Evolutionary conservation across 2,888 invertebrate species (phyloP), one percentile per base, ranked within the genome.

Genomic region (Standfussiana lucernea): DNA sequence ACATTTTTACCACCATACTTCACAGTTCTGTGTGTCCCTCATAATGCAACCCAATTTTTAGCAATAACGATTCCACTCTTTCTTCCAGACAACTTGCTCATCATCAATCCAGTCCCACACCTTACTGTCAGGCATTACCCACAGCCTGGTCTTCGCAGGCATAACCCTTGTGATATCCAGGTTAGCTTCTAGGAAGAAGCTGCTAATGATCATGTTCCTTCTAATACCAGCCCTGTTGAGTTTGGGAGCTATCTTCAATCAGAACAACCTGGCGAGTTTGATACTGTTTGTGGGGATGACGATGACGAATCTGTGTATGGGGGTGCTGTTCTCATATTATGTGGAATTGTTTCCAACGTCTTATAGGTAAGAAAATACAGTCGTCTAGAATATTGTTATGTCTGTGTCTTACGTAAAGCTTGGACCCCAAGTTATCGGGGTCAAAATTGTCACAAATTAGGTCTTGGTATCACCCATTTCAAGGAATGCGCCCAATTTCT

Each of bases 261-360:
- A 88, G 15, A 87, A 88, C 32, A 88, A 80, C 18, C 24, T 84
- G 35, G 75, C 79, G 1, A 91, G 90, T 47, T 70, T 93, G 47
- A 13, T 89, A 3, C 66, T 91, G 28, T 92, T 88, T 59, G 84
- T 92, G 10, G 90, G 91, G 2, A 86, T 91, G 81, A 71, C 89
- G n/a, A 82, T 88, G 71, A 90, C 88, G 15, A 90, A 88, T 47
- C 72, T 93, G 11, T 88, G 89, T 37, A 90, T 85, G 90, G 88
- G 45, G 32, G 83, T 64, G n/a, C 62, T 90, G 24, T 90, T 88
- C 7, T 85, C 88, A 0, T 90, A 89, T 59, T 91, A 86, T 47
- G 87, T 87, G 53, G 84, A 86, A 50, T 40, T 86, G 64, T 86
- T 76, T 62, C 86, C 86, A 24, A 86, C 86, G 1, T 85, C 85